Evolutionary conservation across 2,113 vertebrate genomes (phyloP), one percentile per base, ranked within the genome.

Genomic region (Galbula dea): DNA sequence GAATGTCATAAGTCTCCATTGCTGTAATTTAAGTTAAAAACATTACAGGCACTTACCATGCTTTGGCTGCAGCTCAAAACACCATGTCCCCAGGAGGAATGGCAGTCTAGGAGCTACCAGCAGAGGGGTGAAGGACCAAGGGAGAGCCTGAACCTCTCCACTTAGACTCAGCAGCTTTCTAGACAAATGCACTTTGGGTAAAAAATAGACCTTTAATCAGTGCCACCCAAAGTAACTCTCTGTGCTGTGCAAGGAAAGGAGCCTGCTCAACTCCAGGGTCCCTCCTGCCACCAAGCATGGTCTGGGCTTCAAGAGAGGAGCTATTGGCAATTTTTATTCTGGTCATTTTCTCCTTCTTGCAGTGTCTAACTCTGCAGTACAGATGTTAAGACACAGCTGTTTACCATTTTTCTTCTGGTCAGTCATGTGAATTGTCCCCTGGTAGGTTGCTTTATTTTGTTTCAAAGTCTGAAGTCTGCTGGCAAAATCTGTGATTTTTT

Each of bases 321-420:
- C 51, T 71, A 55, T 86, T 92, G 29, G 75, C 49, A 49, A 9
- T 63, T 86, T 92, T 69, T 49, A 6, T 65, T 93, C 76, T 66
- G 79, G 49, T 84, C 63, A 49, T 94, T 94, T 48, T 19, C 48
- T 88, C 63, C 63, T 88, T 61, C 63, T 36, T 34, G 4, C 68
- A 58, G 71, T 43, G 30, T 48, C 22, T 0, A 4, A 7, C 22
- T 88, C 46, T 13, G 11, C 83, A 86, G 89, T 90, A 69, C 93
- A 97, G 95, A 96, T 96, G 96, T 92, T 90, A 88, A 96, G 22
- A 80, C 84, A 89, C 97, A 97, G 96, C 91, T 97, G 97, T 88
- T 97, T 85, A 59, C 76, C 67, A 65, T 82, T 94, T 90, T 93
- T 90, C 90, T 85, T 94, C 12, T 90, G 86, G 55, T 65, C 30